Base-by-base conservation (phyloP, 2,888 invertebrate species). In the Lasioglossum lativentre region DNA sequence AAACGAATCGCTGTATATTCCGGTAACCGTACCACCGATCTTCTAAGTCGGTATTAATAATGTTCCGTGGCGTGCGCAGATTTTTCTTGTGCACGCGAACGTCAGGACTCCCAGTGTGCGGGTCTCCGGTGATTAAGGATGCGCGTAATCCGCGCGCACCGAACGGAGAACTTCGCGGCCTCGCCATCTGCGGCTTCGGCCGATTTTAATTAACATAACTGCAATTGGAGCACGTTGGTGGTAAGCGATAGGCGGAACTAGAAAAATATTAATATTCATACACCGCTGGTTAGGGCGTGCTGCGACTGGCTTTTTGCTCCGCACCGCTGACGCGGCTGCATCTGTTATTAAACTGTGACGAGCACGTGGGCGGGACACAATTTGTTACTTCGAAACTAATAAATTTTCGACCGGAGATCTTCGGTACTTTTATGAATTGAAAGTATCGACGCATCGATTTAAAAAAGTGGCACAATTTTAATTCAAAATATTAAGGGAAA, bases 211-310 rank as follows among this genome's bases (percentile, higher is more conserved):
- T 80, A 80, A 74, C 56, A 68, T 59, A 80, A 68, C 34, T 59
- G 56, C n/a, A 74, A 74, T 23, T 68, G 56, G 40, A n/a, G 19
- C 52, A 80, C 42, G 66, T 76, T 73, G 47, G 42, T 30, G 73
- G 8, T 80, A 63, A 73, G 27, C 16, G 72, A 38, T 73, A 73
- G 12, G 34, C 8, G 66, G 66, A 45, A 52, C 52, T 2, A 42
- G 34, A 40, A 38, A 16, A 42, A 52, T 73, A 80, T 80, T 80
- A 80, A 80, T 82, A 82, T 80, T 70, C 45, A 82, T 68, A 42
- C 14, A 38, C 4, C 3, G 34, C 12, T 27, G 30, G 42, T 79
- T 72, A 72, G 30, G 38, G 19, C 56, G n/a, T n/a, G 80, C 56
- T 34, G 16, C 23, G 52, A 52, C 52, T 27, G 14, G n/a, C 34